phyloP scores from a whole-genome alignment of 2,797 vertebrate genomes.

The Coregonus ussuriensis region DNA sequence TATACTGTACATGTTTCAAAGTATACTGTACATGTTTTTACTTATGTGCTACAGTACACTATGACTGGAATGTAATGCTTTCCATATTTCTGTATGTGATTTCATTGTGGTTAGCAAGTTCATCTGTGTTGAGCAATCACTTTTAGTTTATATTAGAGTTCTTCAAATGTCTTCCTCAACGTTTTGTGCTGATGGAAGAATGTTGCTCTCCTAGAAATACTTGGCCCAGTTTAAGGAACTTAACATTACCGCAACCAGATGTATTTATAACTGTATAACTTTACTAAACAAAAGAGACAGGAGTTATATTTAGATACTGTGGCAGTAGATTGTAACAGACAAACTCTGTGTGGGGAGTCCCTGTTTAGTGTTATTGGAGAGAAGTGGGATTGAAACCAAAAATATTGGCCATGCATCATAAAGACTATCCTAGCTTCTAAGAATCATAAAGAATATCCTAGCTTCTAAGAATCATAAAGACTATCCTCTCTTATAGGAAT shows the following conservation, averaged over 20 bases:
- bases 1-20: conserved; percentile 3
- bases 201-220: conserved; percentile 9
- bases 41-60: conserved; percentile 26
- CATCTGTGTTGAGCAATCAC: conserved; percentile 54
- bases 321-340: not conserved
- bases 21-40: conserved; percentile 1
- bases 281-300: not conserved
- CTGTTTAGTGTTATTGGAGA: too few species aligned
- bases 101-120: conserved; percentile 45
- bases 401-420: too few species aligned
- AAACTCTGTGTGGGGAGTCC: too few species aligned
- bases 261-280: conserved; percentile 4
- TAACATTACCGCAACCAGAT: conserved; percentile 33
- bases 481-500: too few species aligned
- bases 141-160: not conserved
- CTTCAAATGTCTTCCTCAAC: not conserved
- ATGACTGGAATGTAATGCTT: conserved; percentile 26
- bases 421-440: too few species aligned
- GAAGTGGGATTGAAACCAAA: too few species aligned
- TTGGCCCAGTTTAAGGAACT: conserved; percentile 25
- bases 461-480: too few species aligned
- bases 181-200: conserved; percentile 14
- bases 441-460: too few species aligned
- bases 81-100: conserved; percentile 29
- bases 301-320: not conserved